phyloP scores from a whole-genome alignment of 2,888 invertebrate species.

The Pachliopta kotzebuea region DNA sequence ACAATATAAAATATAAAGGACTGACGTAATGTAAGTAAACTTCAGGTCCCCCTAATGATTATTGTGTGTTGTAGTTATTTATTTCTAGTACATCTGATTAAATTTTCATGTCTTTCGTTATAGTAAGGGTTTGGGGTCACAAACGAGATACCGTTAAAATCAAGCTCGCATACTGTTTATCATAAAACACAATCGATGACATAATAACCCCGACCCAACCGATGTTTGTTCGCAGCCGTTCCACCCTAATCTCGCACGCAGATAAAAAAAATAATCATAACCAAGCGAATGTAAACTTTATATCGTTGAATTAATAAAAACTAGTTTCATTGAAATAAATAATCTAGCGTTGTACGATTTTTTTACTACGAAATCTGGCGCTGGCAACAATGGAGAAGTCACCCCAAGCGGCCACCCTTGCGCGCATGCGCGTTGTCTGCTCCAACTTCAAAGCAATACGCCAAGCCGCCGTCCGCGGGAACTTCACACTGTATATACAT shows the following conservation, averaged over 20 bases:
- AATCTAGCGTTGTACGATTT: constrained; percentile 31
- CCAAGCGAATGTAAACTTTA: constrained; percentile 48
- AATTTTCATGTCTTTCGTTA: too few species aligned
- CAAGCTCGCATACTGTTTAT: constrained; percentile 36
- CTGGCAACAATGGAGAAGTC: constrained; percentile 68
- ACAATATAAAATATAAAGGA: too few species aligned
- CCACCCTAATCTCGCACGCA: constrained; percentile 36
- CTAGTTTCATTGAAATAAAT: constrained; percentile 41
- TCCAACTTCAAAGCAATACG: constrained; percentile 60
- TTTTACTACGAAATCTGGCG: constrained; percentile 56
- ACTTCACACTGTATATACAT: constrained; percentile 78
- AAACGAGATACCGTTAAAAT: constrained; percentile 28
- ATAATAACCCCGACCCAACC: constrained; percentile 57
- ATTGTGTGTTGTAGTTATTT: too few species aligned
- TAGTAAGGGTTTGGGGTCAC: constrained; percentile 31
- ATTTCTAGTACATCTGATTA: too few species aligned
- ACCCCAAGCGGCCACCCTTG: constrained; percentile 60
- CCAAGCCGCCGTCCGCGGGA: constrained; percentile 66
- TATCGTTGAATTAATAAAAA: constrained; percentile 42
- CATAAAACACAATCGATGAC: constrained; percentile 51
- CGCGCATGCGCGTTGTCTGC: constrained; percentile 62
- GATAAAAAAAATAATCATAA: constrained; percentile 35
- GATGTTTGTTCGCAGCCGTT: constrained; percentile 42
- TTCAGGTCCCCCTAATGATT: too few species aligned
- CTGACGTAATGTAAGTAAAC: too few species aligned